Evolutionary conservation across 1,140 invertebrate species (phyloP).

Genomic region (Campoletis sonorensis): DNA sequence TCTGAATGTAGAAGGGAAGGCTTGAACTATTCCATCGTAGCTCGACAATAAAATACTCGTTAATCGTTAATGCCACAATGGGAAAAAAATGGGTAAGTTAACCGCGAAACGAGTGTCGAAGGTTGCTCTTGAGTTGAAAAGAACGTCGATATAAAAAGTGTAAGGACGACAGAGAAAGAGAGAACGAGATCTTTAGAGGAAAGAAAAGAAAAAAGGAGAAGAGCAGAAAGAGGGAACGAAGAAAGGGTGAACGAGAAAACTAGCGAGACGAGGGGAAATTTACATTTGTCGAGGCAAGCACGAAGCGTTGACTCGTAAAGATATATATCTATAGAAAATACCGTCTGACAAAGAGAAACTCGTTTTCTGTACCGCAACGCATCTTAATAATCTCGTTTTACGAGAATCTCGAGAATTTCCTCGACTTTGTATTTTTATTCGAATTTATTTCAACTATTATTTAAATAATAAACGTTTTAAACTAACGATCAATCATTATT

Average conservation of each 20-base stretch:
- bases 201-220: not conserved
- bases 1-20: not conserved
- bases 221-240: too few relatives aligned
- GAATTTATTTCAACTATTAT: not conserved
- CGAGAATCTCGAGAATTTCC: not conserved
- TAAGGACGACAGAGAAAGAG: not conserved
- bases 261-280: conserved; percentile 36
- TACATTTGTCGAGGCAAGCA: conserved; percentile 13
- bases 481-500: not conserved
- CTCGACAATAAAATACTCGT: conserved; percentile 53
- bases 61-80: conserved; percentile 51
- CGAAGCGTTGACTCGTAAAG: conserved; percentile 27
- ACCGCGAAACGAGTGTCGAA: conserved; percentile 16
- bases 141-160: conserved; percentile 20
- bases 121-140: conserved; percentile 2
- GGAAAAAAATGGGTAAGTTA: conserved; percentile 13
- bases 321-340: not conserved
- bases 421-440: not conserved
- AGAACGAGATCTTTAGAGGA: not conserved
- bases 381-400: conserved; percentile 8
- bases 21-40: conserved; percentile 29
- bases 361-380: not conserved
- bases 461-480: not conserved
- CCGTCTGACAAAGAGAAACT: conserved; percentile 3
- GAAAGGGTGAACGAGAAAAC: conserved; percentile 4